Conservation (phyloP, 1,140 invertebrate species). For the Drosophila saltans region DNA sequence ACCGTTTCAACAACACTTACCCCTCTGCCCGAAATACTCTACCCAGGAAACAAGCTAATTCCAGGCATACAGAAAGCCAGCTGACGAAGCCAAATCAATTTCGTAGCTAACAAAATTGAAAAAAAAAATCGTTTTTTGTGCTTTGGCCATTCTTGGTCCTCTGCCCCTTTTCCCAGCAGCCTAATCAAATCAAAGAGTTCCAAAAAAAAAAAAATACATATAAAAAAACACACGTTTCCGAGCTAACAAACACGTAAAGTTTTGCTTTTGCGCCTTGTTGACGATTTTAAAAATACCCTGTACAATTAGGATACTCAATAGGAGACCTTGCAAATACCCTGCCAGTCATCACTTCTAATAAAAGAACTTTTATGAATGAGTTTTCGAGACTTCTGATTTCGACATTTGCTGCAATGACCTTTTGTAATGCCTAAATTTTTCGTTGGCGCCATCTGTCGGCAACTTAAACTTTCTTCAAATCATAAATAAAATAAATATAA, state of each 20-base stretch:
- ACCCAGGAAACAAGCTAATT: slow-evolving; percentile 11
- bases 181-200: slow-evolving; percentile 15
- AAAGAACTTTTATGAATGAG: no score
- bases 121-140: slow-evolving; percentile 25
- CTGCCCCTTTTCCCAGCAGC: slow-evolving; percentile 28
- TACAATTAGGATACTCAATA: no score
- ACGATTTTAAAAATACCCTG: not conserved
- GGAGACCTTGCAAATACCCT: no score
- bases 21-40: not conserved
- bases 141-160: slow-evolving; percentile 56
- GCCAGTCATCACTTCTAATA: no score
- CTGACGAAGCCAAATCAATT: slow-evolving; percentile 21
- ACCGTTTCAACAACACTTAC: not conserved
- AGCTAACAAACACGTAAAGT: slow-evolving; percentile 40
- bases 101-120: slow-evolving; percentile 31
- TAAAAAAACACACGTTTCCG: slow-evolving; percentile 14
- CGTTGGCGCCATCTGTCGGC: no score
- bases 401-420: no score
- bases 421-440: no score
- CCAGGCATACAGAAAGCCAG: slow-evolving; percentile 8
- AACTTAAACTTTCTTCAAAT: no score
- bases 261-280: not conserved
- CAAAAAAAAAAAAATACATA: not conserved
- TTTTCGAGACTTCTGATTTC: no score
- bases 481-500: no score